A percentile compares a stretch with the other conserved stretches of the same genome.
Conservation (phyloP, 2,113 vertebrate genomes). For the Lucifuga dentata region DNA sequence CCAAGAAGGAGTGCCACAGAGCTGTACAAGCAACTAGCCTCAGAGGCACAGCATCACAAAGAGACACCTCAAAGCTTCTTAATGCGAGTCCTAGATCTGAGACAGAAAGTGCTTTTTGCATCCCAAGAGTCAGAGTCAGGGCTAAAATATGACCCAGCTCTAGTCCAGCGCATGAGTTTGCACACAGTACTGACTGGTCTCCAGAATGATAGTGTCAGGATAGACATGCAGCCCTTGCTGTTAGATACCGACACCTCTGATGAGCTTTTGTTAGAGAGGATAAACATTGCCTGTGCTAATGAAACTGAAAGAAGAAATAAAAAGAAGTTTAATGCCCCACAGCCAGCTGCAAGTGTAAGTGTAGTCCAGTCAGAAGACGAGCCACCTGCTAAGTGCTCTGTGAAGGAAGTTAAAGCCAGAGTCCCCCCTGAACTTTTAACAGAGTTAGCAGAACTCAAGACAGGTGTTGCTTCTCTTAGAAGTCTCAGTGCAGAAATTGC, state of each 20-base stretch:
- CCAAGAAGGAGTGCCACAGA: too few species aligned
- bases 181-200: slow-evolving; percentile 35
- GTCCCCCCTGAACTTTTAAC: slow-evolving; percentile 21
- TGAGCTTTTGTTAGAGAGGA: slow-evolving; percentile 33
- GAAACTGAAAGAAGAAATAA: slow-evolving; percentile 25
- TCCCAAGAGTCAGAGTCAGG: slow-evolving; percentile 49
- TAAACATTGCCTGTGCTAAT: slow-evolving; percentile 33
- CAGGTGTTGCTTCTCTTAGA: slow-evolving; percentile 20
- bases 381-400: neutral
- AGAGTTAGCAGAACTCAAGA: slow-evolving; percentile 21
- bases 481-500: slow-evolving; percentile 28
- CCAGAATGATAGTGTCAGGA: slow-evolving; percentile 33
- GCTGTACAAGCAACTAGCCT: slow-evolving; percentile 5
- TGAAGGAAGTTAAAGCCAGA: neutral
- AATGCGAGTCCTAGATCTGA: slow-evolving; percentile 29
- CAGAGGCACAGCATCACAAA: slow-evolving; percentile 1
- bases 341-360: neutral
- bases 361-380: slow-evolving; percentile 17
- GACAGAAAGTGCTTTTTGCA: slow-evolving; percentile 32
- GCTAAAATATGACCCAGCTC: slow-evolving; percentile 29
- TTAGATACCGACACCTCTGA: slow-evolving; percentile 33
- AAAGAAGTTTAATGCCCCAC: slow-evolving; percentile 2
- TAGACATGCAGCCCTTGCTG: slow-evolving; percentile 33
- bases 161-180: slow-evolving; percentile 36
- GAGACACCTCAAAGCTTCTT: neutral